Percentiles rank a stretch among this genome's conserved stretches.
These are phyloP conservation scores for Rhinichthys klamathensis DNA, from an alignment of 2,113 vertebrate genomes.

Conservation along the genomic window DNA sequence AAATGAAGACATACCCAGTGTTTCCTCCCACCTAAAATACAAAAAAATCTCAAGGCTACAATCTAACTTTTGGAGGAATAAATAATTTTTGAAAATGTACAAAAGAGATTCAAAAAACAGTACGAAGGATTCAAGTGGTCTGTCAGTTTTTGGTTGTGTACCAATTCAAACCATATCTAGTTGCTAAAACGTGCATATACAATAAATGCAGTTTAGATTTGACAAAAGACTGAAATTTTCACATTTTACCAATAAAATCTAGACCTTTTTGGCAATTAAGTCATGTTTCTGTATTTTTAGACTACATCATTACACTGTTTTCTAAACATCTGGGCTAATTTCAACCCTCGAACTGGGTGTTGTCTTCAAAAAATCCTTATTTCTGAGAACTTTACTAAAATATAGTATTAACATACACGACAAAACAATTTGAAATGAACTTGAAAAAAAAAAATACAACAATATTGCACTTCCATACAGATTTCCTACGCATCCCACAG, in stretches of 20 bases:
- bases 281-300: not conserved
- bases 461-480: slow-evolving; percentile 83
- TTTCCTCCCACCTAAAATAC: slow-evolving; percentile 64
- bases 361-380: slow-evolving; percentile 37
- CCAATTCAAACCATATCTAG: not conserved
- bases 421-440: slow-evolving; percentile 52
- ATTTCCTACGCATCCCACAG: slow-evolving; percentile 63
- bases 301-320: not conserved
- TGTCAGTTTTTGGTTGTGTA: slow-evolving; percentile 16
- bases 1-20: slow-evolving; percentile 66
- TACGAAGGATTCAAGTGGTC: slow-evolving; percentile 4
- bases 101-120: slow-evolving; percentile 49
- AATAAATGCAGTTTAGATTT: not conserved
- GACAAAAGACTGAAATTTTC: not conserved
- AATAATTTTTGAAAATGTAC: slow-evolving; percentile 48
- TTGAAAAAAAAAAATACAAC: slow-evolving; percentile 61
- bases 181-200: not conserved
- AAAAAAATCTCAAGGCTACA: not conserved
- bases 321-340: slow-evolving; percentile 21
- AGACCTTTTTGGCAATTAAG: not conserved
- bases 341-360: slow-evolving; percentile 39
- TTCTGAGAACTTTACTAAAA: slow-evolving; percentile 31
- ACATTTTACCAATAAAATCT: not conserved
- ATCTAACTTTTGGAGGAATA: slow-evolving; percentile 43
- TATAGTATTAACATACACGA: slow-evolving; percentile 45